Conservation (phyloP, 2,797 vertebrate species). For the Hemitrygon akajei region DNA sequence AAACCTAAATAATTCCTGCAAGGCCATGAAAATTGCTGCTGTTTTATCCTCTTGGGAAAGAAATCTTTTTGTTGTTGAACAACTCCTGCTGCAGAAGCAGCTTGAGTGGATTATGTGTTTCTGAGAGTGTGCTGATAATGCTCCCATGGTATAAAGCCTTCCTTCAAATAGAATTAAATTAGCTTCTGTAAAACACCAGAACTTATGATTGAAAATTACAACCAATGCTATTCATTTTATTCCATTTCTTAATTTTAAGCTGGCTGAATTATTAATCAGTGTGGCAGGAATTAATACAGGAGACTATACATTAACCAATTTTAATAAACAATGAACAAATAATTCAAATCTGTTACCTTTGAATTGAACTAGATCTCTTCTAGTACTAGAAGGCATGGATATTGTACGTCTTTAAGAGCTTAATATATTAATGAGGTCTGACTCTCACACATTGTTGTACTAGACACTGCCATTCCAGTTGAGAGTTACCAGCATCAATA, state of each 20-base stretch:
- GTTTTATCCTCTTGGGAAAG: background rate
- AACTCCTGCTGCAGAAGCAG: slow-evolving; percentile 1
- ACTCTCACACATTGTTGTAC: too few species aligned
- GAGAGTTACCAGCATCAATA: too few species aligned
- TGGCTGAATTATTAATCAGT: background rate
- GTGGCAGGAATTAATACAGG: background rate
- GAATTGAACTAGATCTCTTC: background rate
- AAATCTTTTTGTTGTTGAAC: background rate
- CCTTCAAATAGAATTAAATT: slow-evolving; percentile 12
- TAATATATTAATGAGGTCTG: too few species aligned
- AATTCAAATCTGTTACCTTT: background rate
- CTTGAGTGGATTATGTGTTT: background rate
- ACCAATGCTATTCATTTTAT: background rate
- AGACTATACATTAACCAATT: background rate
- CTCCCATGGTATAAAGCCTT: background rate
- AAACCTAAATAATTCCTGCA: background rate
- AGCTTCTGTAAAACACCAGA: background rate
- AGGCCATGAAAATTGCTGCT: background rate
- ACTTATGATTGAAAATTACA: slow-evolving; percentile 17
- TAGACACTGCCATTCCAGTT: too few species aligned
- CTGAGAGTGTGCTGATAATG: background rate
- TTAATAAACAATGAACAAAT: background rate
- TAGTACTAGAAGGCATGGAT: too few species aligned
- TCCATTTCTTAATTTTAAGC: background rate
- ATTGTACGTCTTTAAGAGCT: background rate